These are phyloP conservation scores for Dinothrombium tinctorium DNA, from an alignment of 1,140 invertebrate genomes.

Conservation along the genomic window DNA sequence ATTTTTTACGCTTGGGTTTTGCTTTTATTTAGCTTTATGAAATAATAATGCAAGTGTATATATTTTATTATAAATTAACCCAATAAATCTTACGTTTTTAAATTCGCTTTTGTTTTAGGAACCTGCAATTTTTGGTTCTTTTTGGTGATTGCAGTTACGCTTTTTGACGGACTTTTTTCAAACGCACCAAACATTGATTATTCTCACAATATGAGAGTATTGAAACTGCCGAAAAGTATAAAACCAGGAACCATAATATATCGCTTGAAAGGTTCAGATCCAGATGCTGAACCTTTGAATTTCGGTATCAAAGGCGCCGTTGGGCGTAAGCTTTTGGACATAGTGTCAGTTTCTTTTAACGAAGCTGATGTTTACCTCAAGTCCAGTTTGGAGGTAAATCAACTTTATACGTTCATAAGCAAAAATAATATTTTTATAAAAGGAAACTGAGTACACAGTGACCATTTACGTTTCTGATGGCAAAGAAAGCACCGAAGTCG, in stretches of 20 bases:
- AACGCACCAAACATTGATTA: slow-evolving; percentile 16
- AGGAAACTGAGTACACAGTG: slow-evolving; percentile 16
- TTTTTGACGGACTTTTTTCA: too few relatives aligned
- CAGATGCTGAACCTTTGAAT: slow-evolving; percentile 35
- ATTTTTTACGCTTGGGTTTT: too few relatives aligned
- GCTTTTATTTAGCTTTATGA: too few relatives aligned
- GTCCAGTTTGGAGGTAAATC: slow-evolving; percentile 13
- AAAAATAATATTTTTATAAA: background rate
- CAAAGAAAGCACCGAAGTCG: slow-evolving; percentile 13
- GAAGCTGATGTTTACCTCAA: slow-evolving; percentile 16
- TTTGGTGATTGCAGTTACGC: too few relatives aligned
- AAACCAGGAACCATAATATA: slow-evolving; percentile 42
- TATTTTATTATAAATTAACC: too few relatives aligned
- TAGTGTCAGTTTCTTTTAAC: slow-evolving; percentile 12
- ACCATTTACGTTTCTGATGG: slow-evolving; percentile 16
- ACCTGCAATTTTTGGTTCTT: too few relatives aligned
- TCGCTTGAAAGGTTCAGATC: slow-evolving; percentile 54
- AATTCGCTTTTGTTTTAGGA: too few relatives aligned
- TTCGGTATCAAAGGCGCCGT: slow-evolving; percentile 12
- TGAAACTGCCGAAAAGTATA: slow-evolving; percentile 15
- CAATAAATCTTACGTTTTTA: too few relatives aligned
- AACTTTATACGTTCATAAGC: too few relatives aligned
- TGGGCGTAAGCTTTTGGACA: slow-evolving; percentile 12
- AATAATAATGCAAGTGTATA: too few relatives aligned
- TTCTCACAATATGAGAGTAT: slow-evolving; percentile 17